Evolutionary conservation across 2,888 invertebrate species (phyloP).

Genomic region (Lasioglossum villosulum): DNA sequence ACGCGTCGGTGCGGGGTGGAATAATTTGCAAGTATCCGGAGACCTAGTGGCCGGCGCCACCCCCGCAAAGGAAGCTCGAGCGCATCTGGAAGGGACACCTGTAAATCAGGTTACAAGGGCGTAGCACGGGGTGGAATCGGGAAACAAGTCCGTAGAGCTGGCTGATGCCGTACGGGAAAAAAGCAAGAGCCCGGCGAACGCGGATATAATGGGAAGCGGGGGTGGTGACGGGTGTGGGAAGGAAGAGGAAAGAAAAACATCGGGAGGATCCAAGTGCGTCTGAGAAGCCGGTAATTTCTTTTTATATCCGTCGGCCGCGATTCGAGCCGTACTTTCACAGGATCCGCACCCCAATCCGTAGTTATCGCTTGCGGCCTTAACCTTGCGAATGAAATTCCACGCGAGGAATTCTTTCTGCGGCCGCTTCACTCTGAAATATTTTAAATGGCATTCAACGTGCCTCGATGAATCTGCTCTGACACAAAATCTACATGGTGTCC

Average conservation of each 20-base stretch:
- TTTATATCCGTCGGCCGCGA: constrained; percentile 74
- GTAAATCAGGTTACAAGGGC: constrained; percentile 71
- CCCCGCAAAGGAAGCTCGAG: constrained; percentile 1
- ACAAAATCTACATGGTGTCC: too few species aligned
- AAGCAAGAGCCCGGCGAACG: constrained; percentile 25
- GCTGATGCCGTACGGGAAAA: constrained; percentile 18
- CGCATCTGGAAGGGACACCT: constrained; percentile 65
- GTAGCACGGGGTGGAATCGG: constrained; percentile 59
- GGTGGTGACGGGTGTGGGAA: not conserved
- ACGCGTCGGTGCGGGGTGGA: not conserved
- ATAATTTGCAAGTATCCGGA: not conserved
- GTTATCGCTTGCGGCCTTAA: constrained; percentile 70
- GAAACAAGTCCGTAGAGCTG: constrained; percentile 63
- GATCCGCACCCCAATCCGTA: constrained; percentile 60
- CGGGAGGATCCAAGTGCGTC: constrained; percentile 67
- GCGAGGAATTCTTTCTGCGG: constrained; percentile 1
- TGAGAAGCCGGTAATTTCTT: constrained; percentile 78
- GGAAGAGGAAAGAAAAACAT: constrained; percentile 24
- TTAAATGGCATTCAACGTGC: not conserved
- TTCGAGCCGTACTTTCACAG: constrained; percentile 58
- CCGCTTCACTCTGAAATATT: constrained; percentile 1
- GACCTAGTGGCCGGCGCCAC: not conserved
- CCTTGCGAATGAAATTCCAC: constrained; percentile 19
- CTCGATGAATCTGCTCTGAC: not conserved
- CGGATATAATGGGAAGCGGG: constrained; percentile 32